Evolutionary conservation across 2,113 vertebrate genomes (phyloP).

Genomic region (Plecotus auritus): DNA sequence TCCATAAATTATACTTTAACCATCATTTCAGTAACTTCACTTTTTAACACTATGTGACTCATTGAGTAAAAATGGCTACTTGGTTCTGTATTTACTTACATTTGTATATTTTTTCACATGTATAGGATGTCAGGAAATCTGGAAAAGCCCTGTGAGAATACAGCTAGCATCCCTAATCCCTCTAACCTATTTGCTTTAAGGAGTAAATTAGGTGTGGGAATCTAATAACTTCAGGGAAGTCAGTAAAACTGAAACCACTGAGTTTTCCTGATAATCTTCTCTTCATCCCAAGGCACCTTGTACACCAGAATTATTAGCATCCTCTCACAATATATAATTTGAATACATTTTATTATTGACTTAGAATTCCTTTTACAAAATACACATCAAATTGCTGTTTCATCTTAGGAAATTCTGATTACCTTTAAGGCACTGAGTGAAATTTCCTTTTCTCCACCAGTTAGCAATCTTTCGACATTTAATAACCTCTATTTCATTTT

Average conservation of each 20-base stretch:
- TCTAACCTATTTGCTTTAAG: slow-evolving; percentile 35
- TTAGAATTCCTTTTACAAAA: slow-evolving; percentile 27
- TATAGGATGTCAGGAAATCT: not conserved
- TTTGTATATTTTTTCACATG: not conserved
- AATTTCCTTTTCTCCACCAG: not conserved
- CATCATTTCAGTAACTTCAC: not conserved
- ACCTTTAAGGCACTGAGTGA: not conserved
- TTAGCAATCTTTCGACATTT: not conserved
- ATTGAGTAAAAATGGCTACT: not conserved
- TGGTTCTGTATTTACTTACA: not conserved
- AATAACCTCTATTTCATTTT: not conserved
- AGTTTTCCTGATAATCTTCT: slow-evolving; percentile 28
- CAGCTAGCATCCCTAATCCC: not conserved
- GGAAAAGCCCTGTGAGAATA: not conserved
- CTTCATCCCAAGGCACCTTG: not conserved
- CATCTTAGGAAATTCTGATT: not conserved
- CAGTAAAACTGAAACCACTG: not conserved
- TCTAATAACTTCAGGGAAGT: slow-evolving; percentile 3
- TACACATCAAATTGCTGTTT: slow-evolving; percentile 22
- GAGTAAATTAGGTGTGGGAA: slow-evolving; percentile 12
- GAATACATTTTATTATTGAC: slow-evolving; percentile 11
- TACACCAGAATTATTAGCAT: not conserved
- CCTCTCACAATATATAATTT: not conserved
- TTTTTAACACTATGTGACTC: not conserved
- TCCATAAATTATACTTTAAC: not conserved